Evolutionary conservation across 2,797 vertebrate species (phyloP), one percentile per base, ranked within the genome.

Genomic region (Dendrocincla tyrannina): DNA sequence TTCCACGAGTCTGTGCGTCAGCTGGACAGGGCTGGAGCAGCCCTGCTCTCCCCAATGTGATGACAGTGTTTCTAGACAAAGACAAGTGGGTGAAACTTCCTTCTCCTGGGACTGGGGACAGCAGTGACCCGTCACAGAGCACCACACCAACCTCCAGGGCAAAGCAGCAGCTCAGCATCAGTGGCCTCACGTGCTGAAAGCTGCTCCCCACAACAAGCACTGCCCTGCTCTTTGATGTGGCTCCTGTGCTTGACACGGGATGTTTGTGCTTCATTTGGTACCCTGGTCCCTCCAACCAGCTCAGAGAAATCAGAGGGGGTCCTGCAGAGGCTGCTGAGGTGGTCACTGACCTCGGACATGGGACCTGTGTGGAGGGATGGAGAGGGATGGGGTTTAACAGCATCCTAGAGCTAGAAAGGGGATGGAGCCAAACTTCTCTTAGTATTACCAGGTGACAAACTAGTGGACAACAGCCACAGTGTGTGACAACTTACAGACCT

Each of bases 141-240:
- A 0, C 46, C 77, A 62, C 49, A 15, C 15, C 56, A 82, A 49
- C 11, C 76, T 88, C 27, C 64, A 9, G 78, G 55, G 70, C 37
- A 68, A 33, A 76, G 25, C 68, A 53, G 37, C 49, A 68, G 76
- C 67, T 75, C 2, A 0, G 37, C 68, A 76, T 55, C 39, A n/a
- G 30, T 0, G 19, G 59, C 37, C 49, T 88, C 67, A 58, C 0
- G 3, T 44, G 55, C 20, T 0, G 3, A 24, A 62, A 82, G 55
- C 59, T 4, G 52, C 59, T 25, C 37, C 6, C 3, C 42, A 24
- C 16, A 76, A 74, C 8, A 9, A 62, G n/a, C 49, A 11, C 7
- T 1, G 9, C 39, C 32, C 49, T 15, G 80, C 62, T 75, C 70
- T 41, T 24, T 64, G 55, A 15, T 13, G 59, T 30, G 44, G 41